Conservation (phyloP, 2,113 vertebrate genomes). For the Rhea americana region DNA sequence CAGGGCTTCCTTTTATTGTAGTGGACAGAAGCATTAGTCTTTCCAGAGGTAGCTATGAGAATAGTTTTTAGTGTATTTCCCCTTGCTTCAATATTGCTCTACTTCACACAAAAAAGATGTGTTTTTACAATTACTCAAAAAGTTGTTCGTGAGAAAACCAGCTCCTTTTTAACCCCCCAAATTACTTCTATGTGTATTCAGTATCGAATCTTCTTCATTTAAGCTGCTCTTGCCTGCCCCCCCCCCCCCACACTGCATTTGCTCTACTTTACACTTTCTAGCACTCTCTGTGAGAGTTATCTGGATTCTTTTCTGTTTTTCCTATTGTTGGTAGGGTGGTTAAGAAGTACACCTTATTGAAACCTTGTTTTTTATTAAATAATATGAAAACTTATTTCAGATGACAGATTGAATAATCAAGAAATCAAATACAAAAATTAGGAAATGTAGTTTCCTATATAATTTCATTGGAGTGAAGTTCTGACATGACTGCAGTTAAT, state of each 20-base stretch:
- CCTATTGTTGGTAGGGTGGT: neutral
- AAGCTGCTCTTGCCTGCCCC: neutral
- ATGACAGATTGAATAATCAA: neutral
- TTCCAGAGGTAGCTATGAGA: neutral
- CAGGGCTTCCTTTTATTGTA: neutral
- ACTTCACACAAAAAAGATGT: neutral
- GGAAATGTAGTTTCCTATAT: neutral
- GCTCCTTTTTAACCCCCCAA: neutral
- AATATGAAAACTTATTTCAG: conserved; percentile 2
- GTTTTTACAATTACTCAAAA: neutral
- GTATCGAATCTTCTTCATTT: neutral
- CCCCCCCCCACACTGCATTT: neutral
- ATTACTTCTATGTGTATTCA: neutral
- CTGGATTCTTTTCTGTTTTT: neutral
- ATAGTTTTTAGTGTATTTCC: neutral
- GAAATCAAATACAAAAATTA: neutral
- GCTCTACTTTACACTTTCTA: neutral
- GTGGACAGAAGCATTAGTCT: neutral
- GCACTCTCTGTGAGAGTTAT: neutral
- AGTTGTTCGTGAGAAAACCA: neutral
- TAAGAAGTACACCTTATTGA: neutral
- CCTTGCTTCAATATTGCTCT: neutral
- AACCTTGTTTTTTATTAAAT: neutral
- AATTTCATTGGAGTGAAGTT: neutral
- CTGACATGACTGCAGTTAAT: neutral